phyloP scores from a whole-genome alignment of 2,113 vertebrate species.

The Ochotona curzoniae region DNA sequence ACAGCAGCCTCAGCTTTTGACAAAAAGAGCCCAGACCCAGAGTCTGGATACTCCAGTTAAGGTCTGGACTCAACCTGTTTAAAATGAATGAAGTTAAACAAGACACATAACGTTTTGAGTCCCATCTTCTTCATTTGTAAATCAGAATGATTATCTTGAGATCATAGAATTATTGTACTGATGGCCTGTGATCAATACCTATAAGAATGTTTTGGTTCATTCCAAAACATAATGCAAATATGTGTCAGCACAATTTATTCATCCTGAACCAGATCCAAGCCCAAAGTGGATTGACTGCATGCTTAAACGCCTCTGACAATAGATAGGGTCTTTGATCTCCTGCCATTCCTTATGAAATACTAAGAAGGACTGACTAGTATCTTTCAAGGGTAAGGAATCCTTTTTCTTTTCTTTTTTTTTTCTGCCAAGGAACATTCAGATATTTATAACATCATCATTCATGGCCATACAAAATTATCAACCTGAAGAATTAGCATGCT shows the following conservation, averaged over 20 bases:
- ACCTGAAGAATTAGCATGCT: too few species aligned
- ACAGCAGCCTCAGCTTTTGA: background rate
- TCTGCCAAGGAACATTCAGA: too few species aligned
- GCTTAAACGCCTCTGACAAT: slow-evolving; percentile 1
- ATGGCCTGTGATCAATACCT: background rate
- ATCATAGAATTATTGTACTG: background rate
- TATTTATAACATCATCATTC: too few species aligned
- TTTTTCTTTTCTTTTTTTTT: too few species aligned
- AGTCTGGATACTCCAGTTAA: background rate
- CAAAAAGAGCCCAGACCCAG: background rate
- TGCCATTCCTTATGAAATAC: background rate
- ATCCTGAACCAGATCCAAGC: background rate
- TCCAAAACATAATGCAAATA: slow-evolving; percentile 26
- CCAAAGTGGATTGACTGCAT: background rate
- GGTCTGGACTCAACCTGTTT: background rate
- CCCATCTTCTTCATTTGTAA: background rate
- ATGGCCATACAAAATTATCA: too few species aligned
- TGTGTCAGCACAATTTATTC: slow-evolving; percentile 30
- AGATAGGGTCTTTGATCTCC: background rate
- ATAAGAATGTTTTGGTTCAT: slow-evolving; percentile 27
- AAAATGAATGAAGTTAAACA: background rate
- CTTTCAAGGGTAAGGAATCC: background rate
- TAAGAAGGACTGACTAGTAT: background rate
- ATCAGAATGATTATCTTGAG: background rate
- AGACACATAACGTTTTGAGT: background rate